phyloP scores from a whole-genome alignment of 2,113 vertebrate species.

The Jaculus jaculus region DNA sequence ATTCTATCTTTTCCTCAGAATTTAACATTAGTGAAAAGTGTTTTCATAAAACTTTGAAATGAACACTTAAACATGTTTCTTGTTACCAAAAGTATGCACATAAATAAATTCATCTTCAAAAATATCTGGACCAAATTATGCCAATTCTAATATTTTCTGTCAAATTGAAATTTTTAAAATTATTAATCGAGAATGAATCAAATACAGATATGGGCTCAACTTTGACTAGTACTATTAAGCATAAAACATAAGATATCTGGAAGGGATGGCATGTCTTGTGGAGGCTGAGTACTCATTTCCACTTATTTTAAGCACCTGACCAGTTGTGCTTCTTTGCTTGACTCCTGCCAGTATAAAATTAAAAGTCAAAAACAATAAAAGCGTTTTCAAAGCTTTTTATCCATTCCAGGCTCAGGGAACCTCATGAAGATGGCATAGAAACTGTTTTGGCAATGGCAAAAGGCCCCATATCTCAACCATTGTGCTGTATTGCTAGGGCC shows the following conservation, averaged over 20 bases:
- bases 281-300: too few species aligned
- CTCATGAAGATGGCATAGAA: not conserved
- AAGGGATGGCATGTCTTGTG: too few species aligned
- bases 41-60: not conserved
- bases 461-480: accelerated
- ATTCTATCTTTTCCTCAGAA: not conserved
- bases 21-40: not conserved
- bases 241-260: not conserved
- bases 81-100: not conserved
- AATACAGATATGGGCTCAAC: not conserved
- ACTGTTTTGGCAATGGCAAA: not conserved
- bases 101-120: not conserved
- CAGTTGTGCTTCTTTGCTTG: too few species aligned
- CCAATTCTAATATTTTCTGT: slow-evolving; percentile 3
- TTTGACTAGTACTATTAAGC: not conserved
- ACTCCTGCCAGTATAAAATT: too few species aligned
- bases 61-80: not conserved
- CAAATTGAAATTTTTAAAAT: not conserved
- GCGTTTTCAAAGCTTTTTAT: too few species aligned
- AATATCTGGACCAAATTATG: not conserved
- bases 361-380: too few species aligned
- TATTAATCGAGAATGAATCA: not conserved
- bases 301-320: too few species aligned
- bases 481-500: not conserved
- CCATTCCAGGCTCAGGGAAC: too few species aligned